Conservation (phyloP, 1,140 invertebrate genomes). For the Neuroterus valhalla region DNA sequence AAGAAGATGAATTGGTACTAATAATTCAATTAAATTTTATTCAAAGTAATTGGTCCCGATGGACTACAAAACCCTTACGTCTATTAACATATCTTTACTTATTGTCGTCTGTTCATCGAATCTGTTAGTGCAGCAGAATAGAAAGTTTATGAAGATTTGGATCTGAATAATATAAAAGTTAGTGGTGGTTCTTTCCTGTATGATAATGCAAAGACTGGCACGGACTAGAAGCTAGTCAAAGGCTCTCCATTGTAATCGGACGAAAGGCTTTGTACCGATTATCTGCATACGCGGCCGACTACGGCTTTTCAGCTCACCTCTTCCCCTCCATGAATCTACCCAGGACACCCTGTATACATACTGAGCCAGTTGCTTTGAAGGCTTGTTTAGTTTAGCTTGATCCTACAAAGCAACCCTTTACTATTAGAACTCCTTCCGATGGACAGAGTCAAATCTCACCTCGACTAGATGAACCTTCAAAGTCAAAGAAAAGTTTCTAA, state of each 20-base stretch:
- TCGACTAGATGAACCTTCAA: background rate
- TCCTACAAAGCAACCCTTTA: slow-evolving; percentile 50
- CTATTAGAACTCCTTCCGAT: slow-evolving; percentile 50
- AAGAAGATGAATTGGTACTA: too few species aligned
- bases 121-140: background rate
- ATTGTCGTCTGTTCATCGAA: too few species aligned
- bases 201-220: slow-evolving; percentile 50
- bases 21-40: too few species aligned
- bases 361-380: slow-evolving; percentile 58
- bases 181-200: slow-evolving; percentile 40
- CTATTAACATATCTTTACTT: too few species aligned
- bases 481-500: slow-evolving; percentile 27
- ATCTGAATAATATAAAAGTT: slow-evolving; percentile 1
- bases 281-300: slow-evolving; percentile 66
- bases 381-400: slow-evolving; percentile 59
- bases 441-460: slow-evolving; percentile 35
- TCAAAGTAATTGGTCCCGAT: too few species aligned
- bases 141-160: background rate
- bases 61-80: too few species aligned
- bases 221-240: slow-evolving; percentile 53
- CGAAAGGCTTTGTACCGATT: slow-evolving; percentile 72
- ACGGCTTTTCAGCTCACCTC: slow-evolving; percentile 61
- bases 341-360: slow-evolving; percentile 56
- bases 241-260: slow-evolving; percentile 64
- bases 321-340: slow-evolving; percentile 52